Evolutionary conservation across 1,140 invertebrate genomes (phyloP).

Genomic region (Coptotermes formosanus): DNA sequence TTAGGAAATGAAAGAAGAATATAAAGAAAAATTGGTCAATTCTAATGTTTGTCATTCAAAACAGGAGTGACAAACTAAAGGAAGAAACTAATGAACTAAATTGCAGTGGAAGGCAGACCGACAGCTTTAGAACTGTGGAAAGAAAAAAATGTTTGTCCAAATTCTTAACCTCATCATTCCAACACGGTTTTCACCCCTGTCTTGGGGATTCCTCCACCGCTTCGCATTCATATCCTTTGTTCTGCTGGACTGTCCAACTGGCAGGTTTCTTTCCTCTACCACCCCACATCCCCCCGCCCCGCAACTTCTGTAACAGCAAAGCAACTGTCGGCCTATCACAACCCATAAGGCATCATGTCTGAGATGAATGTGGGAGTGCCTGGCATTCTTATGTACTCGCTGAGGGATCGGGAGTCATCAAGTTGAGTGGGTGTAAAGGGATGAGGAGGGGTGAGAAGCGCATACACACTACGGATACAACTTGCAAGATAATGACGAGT

Average conservation of each 20-base stretch:
- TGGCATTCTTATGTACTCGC: neutral
- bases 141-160: neutral
- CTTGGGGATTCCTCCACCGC: neutral
- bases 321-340: slow-evolving; percentile 1
- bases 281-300: neutral
- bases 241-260: neutral
- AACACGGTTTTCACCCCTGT: neutral
- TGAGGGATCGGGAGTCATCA: neutral
- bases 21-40: neutral
- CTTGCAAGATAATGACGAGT: slow-evolving; percentile 28
- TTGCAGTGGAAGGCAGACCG: neutral
- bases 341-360: neutral
- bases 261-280: neutral
- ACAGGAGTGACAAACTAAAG: neutral
- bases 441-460: neutral
- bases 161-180: neutral
- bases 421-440: neutral
- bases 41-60: no score
- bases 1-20: neutral
- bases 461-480: slow-evolving; percentile 24
- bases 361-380: slow-evolving; percentile 14
- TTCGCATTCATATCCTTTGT: neutral
- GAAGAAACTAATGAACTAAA: neutral
- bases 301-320: neutral
- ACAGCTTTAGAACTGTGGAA: neutral